Conservation (phyloP, 2,113 vertebrate genomes). For the Pogonocichla stellata region DNA sequence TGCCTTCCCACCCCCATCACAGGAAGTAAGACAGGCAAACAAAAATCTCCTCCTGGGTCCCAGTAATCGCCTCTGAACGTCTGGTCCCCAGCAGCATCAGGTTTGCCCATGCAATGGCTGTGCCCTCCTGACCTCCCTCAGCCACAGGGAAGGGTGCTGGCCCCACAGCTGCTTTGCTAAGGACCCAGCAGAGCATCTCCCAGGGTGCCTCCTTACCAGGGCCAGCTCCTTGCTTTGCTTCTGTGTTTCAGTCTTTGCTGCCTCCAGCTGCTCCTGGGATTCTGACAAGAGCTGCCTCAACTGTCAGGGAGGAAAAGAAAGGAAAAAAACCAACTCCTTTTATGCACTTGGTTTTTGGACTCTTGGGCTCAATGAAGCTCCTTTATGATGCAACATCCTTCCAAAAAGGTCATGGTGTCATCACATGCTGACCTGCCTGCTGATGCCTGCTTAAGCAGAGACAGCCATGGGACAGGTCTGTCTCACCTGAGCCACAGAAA, state of each 20-base stretch:
- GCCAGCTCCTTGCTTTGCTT: constrained; percentile 85
- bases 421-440: neutral
- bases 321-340: neutral
- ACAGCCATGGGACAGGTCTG: neutral
- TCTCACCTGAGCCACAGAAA: neutral
- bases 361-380: neutral
- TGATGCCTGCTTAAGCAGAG: neutral
- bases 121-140: neutral
- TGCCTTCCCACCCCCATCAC: neutral
- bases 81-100: neutral
- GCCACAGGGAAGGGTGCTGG: neutral
- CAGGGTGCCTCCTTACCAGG: constrained; percentile 73
- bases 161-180: neutral
- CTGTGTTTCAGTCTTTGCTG: constrained; percentile 82
- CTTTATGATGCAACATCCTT: neutral
- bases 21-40: neutral
- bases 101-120: neutral
- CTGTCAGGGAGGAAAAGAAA: constrained; percentile 57
- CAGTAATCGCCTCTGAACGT: neutral
- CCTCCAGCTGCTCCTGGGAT: constrained; percentile 82
- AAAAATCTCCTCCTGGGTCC: neutral
- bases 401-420: neutral
- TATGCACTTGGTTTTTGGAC: neutral
- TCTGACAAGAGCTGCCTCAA: constrained; percentile 84
- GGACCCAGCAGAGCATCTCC: neutral